A percentile compares a stretch with the other conserved stretches of the same genome.
These are phyloP conservation scores for Lepidocyrtinus sp. DNA, from an alignment of 2,888 invertebrate genomes.

Conservation along the genomic window DNA sequence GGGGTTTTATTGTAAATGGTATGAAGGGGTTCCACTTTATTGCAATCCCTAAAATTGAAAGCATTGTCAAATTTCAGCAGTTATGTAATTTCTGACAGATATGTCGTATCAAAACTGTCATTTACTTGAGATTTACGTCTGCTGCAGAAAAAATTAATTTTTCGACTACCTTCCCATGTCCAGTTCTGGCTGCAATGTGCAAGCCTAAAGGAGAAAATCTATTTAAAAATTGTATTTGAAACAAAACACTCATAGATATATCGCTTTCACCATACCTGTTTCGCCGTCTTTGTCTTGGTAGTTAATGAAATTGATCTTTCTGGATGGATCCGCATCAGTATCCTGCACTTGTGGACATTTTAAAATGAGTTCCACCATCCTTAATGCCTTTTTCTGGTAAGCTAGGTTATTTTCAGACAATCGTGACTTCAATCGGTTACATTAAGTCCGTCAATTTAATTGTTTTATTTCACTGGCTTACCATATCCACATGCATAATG, in stretches of 20 bases:
- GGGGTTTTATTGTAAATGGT: slow-evolving; percentile 59
- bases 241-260: not conserved
- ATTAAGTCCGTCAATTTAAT: not conserved
- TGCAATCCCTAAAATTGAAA: slow-evolving; percentile 34
- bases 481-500: slow-evolving; percentile 50
- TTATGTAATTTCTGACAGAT: slow-evolving; percentile 1
- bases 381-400: slow-evolving; percentile 45
- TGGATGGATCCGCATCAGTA: not conserved
- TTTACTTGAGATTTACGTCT: slow-evolving; percentile 60
- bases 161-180: slow-evolving; percentile 40
- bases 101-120: not conserved
- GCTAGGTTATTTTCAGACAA: slow-evolving; percentile 24
- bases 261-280: slow-evolving; percentile 32
- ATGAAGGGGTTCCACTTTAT: slow-evolving; percentile 49
- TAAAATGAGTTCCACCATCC: slow-evolving; percentile 45
- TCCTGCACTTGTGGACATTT: slow-evolving; percentile 20
- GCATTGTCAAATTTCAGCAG: not conserved
- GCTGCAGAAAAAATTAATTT: slow-evolving; percentile 52
- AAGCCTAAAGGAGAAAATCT: slow-evolving; percentile 31
- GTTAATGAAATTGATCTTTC: slow-evolving; percentile 37
- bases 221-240: slow-evolving; percentile 2
- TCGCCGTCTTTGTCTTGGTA: slow-evolving; percentile 57
- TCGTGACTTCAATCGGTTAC: not conserved
- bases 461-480: slow-evolving; percentile 1
- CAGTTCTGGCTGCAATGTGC: slow-evolving; percentile 54